Base-by-base conservation (phyloP, 1,140 invertebrate species). In the Parasteatoda tepidariorum region DNA sequence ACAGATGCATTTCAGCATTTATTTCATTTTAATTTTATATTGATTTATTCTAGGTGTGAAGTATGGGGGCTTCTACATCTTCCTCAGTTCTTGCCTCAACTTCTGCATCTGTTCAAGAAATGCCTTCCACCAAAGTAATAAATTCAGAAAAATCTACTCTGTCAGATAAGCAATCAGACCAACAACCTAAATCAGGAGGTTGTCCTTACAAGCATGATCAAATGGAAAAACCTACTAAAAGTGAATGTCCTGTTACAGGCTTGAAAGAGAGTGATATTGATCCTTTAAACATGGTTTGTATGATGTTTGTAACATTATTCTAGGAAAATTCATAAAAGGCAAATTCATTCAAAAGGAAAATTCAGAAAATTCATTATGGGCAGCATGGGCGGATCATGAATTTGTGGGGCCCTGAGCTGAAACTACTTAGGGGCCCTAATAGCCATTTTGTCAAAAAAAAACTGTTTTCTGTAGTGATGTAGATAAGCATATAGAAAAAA, bases 211-310 rank as follows among this genome's bases (percentile, higher is more conserved):
- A 68, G 38, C 76, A 79, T 55, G 26, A 79, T 68, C 64, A 68
- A 34, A n/a, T n/a, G n/a, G 64, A 64, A 68, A 31, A 55, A 26
- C 28, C 22, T 31, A 61, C 55, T 66, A 31, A 28, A 48, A 55
- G 41, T 59, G 64, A 38, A 68, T 79, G 76, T 26, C 76, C 76
- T 59, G 62, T 79, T 24, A n/a, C 55, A 68, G n/a, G n/a, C n/a
- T n/a, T n/a, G 11, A 61, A 55, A 68, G 54, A 28, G 15, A 88
- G 89, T 79, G 92, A 94, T 84, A 91, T 96, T 5, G 94, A 95
- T 90, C 94, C 93, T 2, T 90, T 93, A 68, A 96, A 96, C 88
- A 95, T 95, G 94, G 93, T 94, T 88, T 87, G 76, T 85, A 79
- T 38, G n/a, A n/a, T 73, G 64, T 78, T 85, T n/a, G 68, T 81